Base-by-base conservation (phyloP, 2,797 vertebrate genomes). In the Poecile montanus region DNA sequence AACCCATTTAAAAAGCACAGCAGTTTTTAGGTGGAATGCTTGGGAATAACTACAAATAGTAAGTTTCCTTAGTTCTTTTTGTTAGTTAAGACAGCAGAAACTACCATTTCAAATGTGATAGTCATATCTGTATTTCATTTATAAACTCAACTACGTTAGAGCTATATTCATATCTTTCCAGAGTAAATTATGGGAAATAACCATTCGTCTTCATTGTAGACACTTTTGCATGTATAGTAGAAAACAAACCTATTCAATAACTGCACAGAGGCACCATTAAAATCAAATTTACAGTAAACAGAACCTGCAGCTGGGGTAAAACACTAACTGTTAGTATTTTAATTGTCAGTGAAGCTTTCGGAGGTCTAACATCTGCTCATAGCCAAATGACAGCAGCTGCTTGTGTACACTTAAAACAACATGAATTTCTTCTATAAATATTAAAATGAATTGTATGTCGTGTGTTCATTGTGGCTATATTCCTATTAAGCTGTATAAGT, bases 281-380 rank as follows among this genome's bases (percentile, higher is more conserved):
- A 98, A 98, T 97, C 97, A 97, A 97, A 98, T 98, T 98, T 98
- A 98, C 97, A 98, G 98, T 97, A 98, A 98, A 97, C 97, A 98
- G 97, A 97, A 97, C 97, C 97, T 98, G 97, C 97, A 98, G 98
- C 98, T 98, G 97, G 98, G 97, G 96, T 97, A 98, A 97, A 98
- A 97, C 97, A 97, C 97, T 98, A 98, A 98, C 98, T 97, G 98
- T 98, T 97, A 98, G 98, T 98, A 97, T 98, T 98, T 98, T 98
- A 98, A 98, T 98, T 98, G 98, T 98, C 98, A 96, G 96, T n/a
- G 11, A 97, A 96, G 97, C 97, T 98, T 98, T 97, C 27, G 87
- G 97, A 98, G 97, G 97, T 96, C 97, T 97, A 97, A 98, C 98
- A 98, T 98, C 98, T 98, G 98, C 97, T 98, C 97, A 58, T 68